Evolutionary conservation across 2,113 vertebrate species (phyloP).

Genomic region (Catharus minimus): DNA sequence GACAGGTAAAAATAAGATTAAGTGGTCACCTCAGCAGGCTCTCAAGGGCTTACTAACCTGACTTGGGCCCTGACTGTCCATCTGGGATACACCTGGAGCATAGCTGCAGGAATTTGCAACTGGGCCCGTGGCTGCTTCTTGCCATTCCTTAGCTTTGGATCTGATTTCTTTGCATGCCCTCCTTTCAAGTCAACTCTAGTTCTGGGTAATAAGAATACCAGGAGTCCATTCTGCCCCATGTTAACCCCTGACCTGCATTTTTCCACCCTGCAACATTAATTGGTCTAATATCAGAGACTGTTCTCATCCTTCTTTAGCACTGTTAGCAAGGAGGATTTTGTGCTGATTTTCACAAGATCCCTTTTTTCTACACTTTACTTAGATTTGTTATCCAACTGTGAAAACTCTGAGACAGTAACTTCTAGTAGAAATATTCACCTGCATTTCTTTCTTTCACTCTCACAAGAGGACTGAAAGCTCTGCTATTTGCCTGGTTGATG

Average conservation of each 20-base stretch:
- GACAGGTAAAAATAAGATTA: neutral
- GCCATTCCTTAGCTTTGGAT: neutral
- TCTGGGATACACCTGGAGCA: neutral
- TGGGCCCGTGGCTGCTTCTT: rapidly evolving
- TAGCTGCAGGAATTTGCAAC: neutral
- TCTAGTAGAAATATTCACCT: neutral
- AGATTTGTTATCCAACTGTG: neutral
- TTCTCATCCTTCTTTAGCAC: neutral
- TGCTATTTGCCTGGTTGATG: neutral
- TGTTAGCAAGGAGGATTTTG: rapidly evolving
- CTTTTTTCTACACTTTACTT: neutral
- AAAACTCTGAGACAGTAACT: neutral
- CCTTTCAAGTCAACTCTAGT: neutral
- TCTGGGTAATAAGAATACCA: neutral
- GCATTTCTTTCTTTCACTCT: neutral
- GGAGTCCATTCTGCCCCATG: neutral
- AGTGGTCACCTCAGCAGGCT: neutral
- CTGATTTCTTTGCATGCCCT: neutral
- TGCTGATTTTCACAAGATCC: neutral
- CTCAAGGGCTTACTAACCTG: neutral
- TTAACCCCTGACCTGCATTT: neutral
- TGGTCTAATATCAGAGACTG: neutral
- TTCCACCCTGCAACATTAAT: neutral
- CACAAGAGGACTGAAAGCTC: neutral
- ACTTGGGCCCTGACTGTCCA: rapidly evolving